phyloP scores from a whole-genome alignment of 1,140 invertebrate genomes.

The Leptonema lineaticorne region DNA sequence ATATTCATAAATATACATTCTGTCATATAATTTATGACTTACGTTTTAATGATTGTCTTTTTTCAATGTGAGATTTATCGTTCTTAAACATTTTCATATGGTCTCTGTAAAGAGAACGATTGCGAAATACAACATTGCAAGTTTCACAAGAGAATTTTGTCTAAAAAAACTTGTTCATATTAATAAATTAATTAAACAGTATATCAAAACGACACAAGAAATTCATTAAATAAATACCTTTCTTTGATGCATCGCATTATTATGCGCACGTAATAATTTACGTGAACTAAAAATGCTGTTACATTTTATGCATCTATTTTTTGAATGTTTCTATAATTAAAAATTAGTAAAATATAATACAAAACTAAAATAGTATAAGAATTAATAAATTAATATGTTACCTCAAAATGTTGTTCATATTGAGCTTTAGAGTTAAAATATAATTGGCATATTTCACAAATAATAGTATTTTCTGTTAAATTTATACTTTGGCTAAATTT shows the following conservation, averaged over 20 bases:
- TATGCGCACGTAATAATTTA: slow-evolving; percentile 28
- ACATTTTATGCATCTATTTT: slow-evolving; percentile 30
- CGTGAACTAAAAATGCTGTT: slow-evolving; percentile 21
- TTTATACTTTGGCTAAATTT: not conserved
- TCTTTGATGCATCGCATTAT: slow-evolving; percentile 6
- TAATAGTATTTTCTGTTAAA: not conserved
- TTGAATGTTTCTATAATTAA: slow-evolving; percentile 28
- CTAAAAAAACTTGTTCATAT: not conserved
- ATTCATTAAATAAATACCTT: not conserved
- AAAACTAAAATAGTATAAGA: not conserved
- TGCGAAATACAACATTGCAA: slow-evolving; percentile 12
- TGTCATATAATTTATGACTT: not conserved
- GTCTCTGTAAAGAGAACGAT: slow-evolving; percentile 26
- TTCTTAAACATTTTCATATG: slow-evolving; percentile 35
- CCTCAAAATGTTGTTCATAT: slow-evolving; percentile 20
- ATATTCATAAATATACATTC: not conserved
- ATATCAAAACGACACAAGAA: not conserved
- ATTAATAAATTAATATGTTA: not conserved
- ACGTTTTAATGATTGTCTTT: not conserved
- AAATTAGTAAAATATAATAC: not conserved
- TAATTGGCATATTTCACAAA: slow-evolving; percentile 10
- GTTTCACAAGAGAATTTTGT: slow-evolving; percentile 7
- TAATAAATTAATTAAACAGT: not conserved
- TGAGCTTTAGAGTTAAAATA: slow-evolving; percentile 12
- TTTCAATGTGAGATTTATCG: slow-evolving; percentile 15